A percentile compares a stretch with the other conserved stretches of the same genome.
phyloP scores from a whole-genome alignment of 2,888 invertebrate species.

The Aelia acuminata region DNA sequence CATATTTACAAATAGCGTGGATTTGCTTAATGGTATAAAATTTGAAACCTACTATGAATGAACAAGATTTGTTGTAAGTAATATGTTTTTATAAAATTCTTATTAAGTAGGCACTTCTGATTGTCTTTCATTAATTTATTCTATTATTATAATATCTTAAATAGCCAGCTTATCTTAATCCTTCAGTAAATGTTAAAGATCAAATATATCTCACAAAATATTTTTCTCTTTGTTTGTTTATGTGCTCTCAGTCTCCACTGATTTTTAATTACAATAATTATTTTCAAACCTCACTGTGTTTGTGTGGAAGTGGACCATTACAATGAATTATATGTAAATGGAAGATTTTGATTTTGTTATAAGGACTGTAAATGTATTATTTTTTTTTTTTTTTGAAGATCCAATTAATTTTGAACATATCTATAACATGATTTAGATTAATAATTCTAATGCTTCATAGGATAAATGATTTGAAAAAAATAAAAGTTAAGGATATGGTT shows the following conservation, averaged over 20 bases:
- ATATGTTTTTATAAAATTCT: not conserved
- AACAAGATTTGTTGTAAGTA: not conserved
- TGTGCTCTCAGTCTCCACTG: no score
- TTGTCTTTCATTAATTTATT: not conserved
- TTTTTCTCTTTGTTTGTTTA: no score
- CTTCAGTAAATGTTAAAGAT: not conserved
- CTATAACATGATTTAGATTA: not conserved
- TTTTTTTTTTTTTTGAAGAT: not conserved
- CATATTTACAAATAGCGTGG: not conserved
- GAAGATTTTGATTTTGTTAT: no score
- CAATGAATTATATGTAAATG: no score
- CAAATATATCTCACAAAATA: no score
- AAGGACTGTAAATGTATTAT: no score
- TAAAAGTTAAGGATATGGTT: no score
- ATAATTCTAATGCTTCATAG: no score
- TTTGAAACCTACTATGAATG: not conserved
- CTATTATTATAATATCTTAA: not conserved
- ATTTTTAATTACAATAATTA: no score
- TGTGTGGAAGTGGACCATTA: no score
- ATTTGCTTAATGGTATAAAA: not conserved
- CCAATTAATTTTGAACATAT: not conserved
- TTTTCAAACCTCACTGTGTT: no score
- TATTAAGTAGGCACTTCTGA: not conserved
- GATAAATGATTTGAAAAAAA: no score
- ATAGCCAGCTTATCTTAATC: not conserved